phyloP scores from a whole-genome alignment of 2,888 invertebrate genomes.

The Trachelus iudaicus region DNA sequence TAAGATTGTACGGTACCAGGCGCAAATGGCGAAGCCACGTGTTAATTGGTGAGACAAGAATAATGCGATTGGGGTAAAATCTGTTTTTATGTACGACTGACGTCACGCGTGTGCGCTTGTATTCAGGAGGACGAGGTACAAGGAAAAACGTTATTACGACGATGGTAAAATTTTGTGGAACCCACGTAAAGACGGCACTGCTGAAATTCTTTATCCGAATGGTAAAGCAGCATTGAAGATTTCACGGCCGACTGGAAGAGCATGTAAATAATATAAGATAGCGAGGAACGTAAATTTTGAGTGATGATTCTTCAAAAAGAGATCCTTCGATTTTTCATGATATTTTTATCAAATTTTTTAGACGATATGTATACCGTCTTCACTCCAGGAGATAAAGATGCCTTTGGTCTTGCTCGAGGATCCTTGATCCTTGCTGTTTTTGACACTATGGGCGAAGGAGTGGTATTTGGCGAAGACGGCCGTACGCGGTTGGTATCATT shows the following conservation, averaged over 20 bases:
- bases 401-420: conserved; percentile 25
- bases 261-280: conserved; percentile 36
- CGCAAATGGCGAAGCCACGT: conserved; percentile 13
- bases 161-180: conserved; percentile 33
- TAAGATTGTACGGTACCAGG: conserved; percentile 32
- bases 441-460: conserved; percentile 48
- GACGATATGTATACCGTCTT: conserved; percentile 48
- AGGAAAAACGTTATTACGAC: conserved; percentile 32
- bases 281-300: neutral
- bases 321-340: neutral
- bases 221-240: conserved; percentile 39
- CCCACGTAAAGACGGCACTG: conserved; percentile 29
- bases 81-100: neutral
- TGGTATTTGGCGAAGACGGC: conserved; percentile 42
- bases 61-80: conserved; percentile 5
- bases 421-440: conserved; percentile 44
- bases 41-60: conserved; percentile 7
- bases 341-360: conserved; percentile 29
- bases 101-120: conserved; percentile 13
- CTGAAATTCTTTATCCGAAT: conserved; percentile 43
- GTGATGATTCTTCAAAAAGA: neutral
- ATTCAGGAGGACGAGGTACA: conserved; percentile 28
- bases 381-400: conserved; percentile 39
- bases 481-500: conserved; percentile 33
- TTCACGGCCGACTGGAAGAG: conserved; percentile 24